Evolutionary conservation across 2,113 vertebrate genomes (phyloP).

Genomic region (Helogale parvula): DNA sequence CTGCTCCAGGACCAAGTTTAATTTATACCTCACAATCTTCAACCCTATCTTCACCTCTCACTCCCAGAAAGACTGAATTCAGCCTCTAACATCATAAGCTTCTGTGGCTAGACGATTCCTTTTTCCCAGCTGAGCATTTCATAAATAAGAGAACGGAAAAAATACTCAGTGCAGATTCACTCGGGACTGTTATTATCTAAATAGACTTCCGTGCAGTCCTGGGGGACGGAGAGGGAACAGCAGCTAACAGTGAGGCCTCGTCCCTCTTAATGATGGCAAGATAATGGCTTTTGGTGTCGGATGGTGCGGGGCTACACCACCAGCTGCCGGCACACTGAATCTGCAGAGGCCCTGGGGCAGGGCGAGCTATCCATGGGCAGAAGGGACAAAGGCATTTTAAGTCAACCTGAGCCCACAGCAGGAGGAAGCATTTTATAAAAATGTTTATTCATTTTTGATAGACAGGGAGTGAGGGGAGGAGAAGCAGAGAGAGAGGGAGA

Average conservation of each 20-base stretch:
- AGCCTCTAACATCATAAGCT: not conserved
- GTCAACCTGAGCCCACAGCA: constrained; percentile 71
- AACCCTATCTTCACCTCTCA: not conserved
- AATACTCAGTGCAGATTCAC: not conserved
- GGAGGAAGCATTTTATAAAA: constrained; percentile 21
- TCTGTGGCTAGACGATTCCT: not conserved
- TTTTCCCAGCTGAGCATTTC: constrained; percentile 53
- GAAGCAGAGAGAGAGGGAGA: no score
- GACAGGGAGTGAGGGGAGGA: no score
- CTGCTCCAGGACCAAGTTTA: constrained; percentile 51
- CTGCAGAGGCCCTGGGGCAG: constrained; percentile 59
- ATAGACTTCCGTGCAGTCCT: not conserved
- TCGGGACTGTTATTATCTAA: constrained; percentile 14
- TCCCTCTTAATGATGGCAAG: constrained; percentile 36
- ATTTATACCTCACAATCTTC: not conserved
- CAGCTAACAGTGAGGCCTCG: not conserved
- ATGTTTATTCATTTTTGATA: no score
- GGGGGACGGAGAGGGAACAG: not conserved
- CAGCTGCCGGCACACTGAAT: constrained; percentile 55
- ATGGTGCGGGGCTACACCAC: not conserved
- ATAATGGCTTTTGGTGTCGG: constrained; percentile 72
- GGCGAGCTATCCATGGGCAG: constrained; percentile 67
- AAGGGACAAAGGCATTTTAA: constrained; percentile 71
- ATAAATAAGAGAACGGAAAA: constrained; percentile 60
- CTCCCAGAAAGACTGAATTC: not conserved